These are phyloP conservation scores for Drosophila azteca DNA, from an alignment of 1,140 invertebrate genomes.

Conservation along the genomic window DNA sequence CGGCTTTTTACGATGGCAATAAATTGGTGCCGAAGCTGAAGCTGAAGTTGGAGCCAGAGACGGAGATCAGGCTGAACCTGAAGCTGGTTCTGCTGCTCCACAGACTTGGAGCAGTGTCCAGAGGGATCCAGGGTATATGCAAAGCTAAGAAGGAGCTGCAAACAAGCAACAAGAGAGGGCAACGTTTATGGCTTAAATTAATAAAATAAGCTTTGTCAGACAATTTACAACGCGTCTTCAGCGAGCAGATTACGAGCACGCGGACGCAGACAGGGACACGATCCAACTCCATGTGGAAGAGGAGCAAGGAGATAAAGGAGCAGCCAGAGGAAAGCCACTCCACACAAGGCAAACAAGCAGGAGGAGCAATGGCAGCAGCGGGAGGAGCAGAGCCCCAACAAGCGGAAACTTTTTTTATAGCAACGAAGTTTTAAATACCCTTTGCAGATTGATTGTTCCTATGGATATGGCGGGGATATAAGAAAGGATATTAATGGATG, in stretches of 20 bases:
- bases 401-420: not conserved
- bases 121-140: slow-evolving; percentile 42
- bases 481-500: no score
- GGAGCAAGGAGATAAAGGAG: slow-evolving; percentile 3
- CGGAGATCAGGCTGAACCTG: slow-evolving; percentile 14
- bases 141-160: slow-evolving; percentile 59
- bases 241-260: slow-evolving; percentile 83
- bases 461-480: not conserved
- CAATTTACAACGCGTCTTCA: slow-evolving; percentile 83
- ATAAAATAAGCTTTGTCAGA: slow-evolving; percentile 84
- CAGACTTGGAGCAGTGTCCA: slow-evolving; percentile 6
- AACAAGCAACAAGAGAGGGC: slow-evolving; percentile 61
- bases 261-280: slow-evolving; percentile 50
- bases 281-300: slow-evolving; percentile 31
- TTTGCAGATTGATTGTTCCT: not conserved
- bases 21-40: slow-evolving; percentile 60
- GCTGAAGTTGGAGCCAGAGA: not conserved
- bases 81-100: slow-evolving; percentile 14
- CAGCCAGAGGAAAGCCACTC: slow-evolving; percentile 6
- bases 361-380: slow-evolving; percentile 5
- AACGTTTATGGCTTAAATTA: slow-evolving; percentile 83
- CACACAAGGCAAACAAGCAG: slow-evolving; percentile 1
- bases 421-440: not conserved
- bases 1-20: slow-evolving; percentile 80
- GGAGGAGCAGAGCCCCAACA: slow-evolving; percentile 18